These are phyloP conservation scores for Lagocephalus sceleratus DNA, from an alignment of 2,797 vertebrate species.

Conservation along the genomic window DNA sequence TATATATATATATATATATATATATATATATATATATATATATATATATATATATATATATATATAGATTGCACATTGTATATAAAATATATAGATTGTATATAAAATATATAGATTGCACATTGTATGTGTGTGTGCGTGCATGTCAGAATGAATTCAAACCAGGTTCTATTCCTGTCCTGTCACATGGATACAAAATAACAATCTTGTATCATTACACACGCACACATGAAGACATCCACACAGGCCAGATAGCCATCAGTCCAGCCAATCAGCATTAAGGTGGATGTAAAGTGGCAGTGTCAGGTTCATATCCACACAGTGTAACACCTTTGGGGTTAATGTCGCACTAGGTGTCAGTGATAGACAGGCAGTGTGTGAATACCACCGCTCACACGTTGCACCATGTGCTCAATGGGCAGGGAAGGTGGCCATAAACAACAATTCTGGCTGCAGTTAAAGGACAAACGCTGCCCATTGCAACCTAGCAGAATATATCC, in stretches of 20 bases:
- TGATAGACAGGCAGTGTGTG: constrained; percentile 50
- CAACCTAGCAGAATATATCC: neutral
- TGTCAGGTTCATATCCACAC: constrained; percentile 49
- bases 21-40: constrained; percentile 26
- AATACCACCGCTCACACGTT: constrained; percentile 20
- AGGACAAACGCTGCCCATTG: neutral
- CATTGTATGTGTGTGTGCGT: constrained; percentile 27
- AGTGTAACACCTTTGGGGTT: constrained; percentile 61
- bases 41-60: no score
- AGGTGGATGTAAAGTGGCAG: constrained; percentile 67
- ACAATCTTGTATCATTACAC: constrained; percentile 57
- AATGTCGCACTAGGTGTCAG: constrained; percentile 60
- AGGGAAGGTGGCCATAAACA: neutral
- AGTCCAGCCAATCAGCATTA: constrained; percentile 51
- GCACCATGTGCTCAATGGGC: constrained; percentile 1
- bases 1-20: constrained; percentile 4
- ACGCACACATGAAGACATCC: constrained; percentile 26
- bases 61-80: no score
- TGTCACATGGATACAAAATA: constrained; percentile 75
- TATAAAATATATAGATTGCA: no score
- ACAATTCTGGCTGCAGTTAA: neutral
- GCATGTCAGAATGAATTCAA: constrained; percentile 71
- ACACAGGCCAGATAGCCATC: constrained; percentile 51
- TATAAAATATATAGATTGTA: no score
- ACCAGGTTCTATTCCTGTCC: constrained; percentile 73